These are phyloP conservation scores for Anthopleura xanthogrammica DNA, from an alignment of 92 coral and sea anemone genomes.

Conservation along the genomic window DNA sequence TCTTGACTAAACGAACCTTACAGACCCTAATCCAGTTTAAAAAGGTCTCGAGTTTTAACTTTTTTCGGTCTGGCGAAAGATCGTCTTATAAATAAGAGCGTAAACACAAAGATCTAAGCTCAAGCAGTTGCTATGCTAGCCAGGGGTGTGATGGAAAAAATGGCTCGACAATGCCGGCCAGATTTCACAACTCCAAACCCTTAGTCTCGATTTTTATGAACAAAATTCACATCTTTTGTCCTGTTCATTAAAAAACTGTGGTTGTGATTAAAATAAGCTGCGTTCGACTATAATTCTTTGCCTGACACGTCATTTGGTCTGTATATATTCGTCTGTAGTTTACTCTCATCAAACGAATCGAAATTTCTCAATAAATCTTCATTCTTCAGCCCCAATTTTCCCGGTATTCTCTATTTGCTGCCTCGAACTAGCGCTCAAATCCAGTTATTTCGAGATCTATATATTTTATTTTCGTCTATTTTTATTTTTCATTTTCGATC, in stretches of 20 bases:
- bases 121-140: slow-evolving; percentile 25
- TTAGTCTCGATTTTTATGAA: background rate
- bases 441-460: background rate
- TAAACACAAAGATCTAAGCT: slow-evolving; percentile 15
- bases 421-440: background rate
- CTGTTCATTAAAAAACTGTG: background rate
- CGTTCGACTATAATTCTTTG: background rate
- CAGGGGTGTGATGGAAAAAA: slow-evolving; percentile 23
- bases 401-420: background rate
- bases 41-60: background rate
- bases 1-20: background rate
- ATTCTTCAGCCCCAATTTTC: background rate
- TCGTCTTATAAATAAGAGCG: background rate
- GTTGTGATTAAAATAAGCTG: background rate
- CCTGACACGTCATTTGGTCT: background rate
- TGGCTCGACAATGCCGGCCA: background rate
- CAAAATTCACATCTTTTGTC: background rate
- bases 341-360: slow-evolving; percentile 10
- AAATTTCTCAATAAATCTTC: background rate
- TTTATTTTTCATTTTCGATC: slow-evolving; percentile 8
- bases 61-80: slow-evolving; percentile 7
- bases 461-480: background rate
- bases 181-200: background rate
- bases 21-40: background rate
- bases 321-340: background rate